A percentile compares a stretch with the other conserved stretches of the same genome.
Evolutionary conservation across 1,140 invertebrate genomes (phyloP).

Genomic region (Oryzaephilus surinamensis): DNA sequence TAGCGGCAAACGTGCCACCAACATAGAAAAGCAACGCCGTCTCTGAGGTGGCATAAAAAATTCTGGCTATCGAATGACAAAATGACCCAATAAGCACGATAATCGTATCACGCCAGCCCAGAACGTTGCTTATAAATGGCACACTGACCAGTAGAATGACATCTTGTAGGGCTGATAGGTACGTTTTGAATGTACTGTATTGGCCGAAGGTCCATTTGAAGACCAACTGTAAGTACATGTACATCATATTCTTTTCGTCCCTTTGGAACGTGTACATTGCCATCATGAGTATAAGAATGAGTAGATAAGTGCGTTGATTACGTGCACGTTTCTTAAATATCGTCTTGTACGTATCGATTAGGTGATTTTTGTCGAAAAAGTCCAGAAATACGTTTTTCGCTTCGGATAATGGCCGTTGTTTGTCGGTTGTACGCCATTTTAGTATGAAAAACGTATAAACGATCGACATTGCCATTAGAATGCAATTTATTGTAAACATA

Average conservation of each 20-base stretch:
- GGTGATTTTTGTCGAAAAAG: slow-evolving; percentile 59
- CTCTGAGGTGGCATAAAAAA: slow-evolving; percentile 50
- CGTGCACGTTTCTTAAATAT: slow-evolving; percentile 39
- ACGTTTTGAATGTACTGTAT: slow-evolving; percentile 49
- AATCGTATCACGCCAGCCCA: slow-evolving; percentile 55
- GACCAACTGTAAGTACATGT: slow-evolving; percentile 52
- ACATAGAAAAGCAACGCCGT: slow-evolving; percentile 47
- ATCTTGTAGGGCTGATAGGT: slow-evolving; percentile 55
- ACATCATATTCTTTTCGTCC: slow-evolving; percentile 59
- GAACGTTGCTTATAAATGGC: slow-evolving; percentile 53
- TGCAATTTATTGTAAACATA: slow-evolving; percentile 60
- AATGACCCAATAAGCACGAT: slow-evolving; percentile 58
- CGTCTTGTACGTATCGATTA: slow-evolving; percentile 47
- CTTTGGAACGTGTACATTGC: slow-evolving; percentile 67
- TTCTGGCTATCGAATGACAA: slow-evolving; percentile 53
- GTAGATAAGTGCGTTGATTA: slow-evolving; percentile 47
- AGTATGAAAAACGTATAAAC: slow-evolving; percentile 49
- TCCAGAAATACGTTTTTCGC: slow-evolving; percentile 50
- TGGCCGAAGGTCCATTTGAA: slow-evolving; percentile 54
- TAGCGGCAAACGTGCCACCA: slow-evolving; percentile 51
- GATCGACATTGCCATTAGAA: slow-evolving; percentile 46
- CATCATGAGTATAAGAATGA: slow-evolving; percentile 57
- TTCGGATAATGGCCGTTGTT: slow-evolving; percentile 46
- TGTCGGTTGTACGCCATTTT: slow-evolving; percentile 52
- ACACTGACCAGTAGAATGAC: slow-evolving; percentile 52